Conservation (phyloP, 2,797 vertebrate species). For the Eurystomus glaucurus region DNA sequence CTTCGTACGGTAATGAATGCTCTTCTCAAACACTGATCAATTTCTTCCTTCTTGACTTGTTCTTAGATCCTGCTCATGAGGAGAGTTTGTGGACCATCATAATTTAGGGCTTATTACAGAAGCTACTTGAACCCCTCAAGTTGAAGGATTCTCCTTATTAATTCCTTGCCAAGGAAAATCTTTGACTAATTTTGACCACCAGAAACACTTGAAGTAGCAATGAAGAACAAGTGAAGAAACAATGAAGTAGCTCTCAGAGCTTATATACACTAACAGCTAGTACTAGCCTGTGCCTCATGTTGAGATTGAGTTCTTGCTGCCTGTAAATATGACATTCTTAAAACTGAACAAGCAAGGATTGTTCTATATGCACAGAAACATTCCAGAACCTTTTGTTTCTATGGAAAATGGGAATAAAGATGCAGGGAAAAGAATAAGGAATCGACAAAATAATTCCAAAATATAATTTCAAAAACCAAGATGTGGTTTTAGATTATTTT, state of each 20-base stretch:
- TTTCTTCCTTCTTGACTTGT: constrained; percentile 10
- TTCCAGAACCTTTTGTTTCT: neutral
- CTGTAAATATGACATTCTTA: neutral
- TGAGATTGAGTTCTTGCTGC: neutral
- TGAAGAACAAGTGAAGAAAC: no score
- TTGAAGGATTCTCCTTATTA: neutral
- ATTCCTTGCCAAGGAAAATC: neutral
- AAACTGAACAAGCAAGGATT: neutral
- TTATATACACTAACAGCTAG: neutral
- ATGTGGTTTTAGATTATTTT: neutral
- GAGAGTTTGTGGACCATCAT: neutral
- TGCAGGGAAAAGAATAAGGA: neutral
- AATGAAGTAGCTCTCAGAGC: neutral
- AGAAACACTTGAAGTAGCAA: neutral
- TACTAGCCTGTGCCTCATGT: neutral
- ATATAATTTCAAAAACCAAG: no score
- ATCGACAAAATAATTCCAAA: neutral
- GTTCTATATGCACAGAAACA: neutral
- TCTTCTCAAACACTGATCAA: neutral
- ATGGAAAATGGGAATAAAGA: neutral
- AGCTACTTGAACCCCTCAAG: neutral
- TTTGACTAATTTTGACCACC: neutral
- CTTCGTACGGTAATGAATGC: neutral
- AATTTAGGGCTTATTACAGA: neutral
- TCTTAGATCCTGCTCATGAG: neutral